These are phyloP conservation scores for Cyphomyrus discorhynchus DNA, from an alignment of 2,113 vertebrate species.

Conservation along the genomic window DNA sequence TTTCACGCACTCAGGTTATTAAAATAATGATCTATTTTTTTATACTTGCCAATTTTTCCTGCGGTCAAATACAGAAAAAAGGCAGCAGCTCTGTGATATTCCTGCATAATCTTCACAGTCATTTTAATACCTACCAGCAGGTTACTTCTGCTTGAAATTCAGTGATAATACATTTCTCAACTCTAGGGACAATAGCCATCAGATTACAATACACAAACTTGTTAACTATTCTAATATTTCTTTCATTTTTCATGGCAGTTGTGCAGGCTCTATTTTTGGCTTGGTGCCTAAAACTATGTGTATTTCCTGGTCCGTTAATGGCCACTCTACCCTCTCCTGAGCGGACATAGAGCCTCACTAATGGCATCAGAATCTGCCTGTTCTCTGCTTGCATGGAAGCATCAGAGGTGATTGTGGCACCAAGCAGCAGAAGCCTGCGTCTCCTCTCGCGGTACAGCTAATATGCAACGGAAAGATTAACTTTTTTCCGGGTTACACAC, in stretches of 20 bases:
- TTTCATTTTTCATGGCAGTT: neutral
- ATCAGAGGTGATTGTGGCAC: neutral
- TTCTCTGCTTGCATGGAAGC: neutral
- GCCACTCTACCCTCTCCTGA: neutral
- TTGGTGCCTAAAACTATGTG: neutral
- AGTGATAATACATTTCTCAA: neutral
- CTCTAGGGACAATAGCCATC: neutral
- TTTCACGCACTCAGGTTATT: neutral
- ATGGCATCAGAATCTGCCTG: neutral
- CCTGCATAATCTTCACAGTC: neutral
- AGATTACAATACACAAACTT: neutral
- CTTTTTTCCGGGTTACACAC: neutral
- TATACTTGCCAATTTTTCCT: neutral
- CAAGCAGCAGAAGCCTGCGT: neutral
- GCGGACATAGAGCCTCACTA: neutral
- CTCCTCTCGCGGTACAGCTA: neutral
- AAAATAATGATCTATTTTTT: slow-evolving; percentile 1
- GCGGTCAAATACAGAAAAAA: neutral
- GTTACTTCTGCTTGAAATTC: neutral
- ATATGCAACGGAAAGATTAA: neutral
- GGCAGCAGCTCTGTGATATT: neutral
- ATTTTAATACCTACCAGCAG: neutral
- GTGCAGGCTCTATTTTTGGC: neutral
- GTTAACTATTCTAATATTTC: neutral
- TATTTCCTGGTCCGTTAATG: neutral